Percentiles rank a stretch among this genome's conserved stretches.
phyloP scores from a whole-genome alignment of 2,888 invertebrate genomes.

The Heliconius cydno region DNA sequence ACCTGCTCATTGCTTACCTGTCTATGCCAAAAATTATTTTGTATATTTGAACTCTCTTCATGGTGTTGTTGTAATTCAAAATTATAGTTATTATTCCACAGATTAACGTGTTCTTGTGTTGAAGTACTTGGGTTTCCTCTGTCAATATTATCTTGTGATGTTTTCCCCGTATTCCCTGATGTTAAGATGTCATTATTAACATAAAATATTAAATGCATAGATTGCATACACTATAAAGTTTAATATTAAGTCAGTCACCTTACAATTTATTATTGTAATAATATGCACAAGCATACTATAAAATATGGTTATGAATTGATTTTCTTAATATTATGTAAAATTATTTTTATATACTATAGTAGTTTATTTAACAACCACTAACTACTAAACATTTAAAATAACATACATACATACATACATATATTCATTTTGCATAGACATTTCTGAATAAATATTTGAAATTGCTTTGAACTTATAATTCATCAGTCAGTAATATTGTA shows the following conservation, averaged over 20 bases:
- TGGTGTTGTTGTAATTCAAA: neutral
- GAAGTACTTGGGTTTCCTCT: conserved; percentile 40
- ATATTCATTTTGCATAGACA: neutral
- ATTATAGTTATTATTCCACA: conserved; percentile 29
- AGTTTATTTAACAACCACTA: neutral
- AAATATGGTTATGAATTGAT: neutral
- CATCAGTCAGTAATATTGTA: neutral
- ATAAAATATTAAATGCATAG: conserved; percentile 1
- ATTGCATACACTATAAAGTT: neutral
- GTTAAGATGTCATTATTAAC: conserved; percentile 31
- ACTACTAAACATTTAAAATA: neutral
- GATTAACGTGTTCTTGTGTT: conserved; percentile 52
- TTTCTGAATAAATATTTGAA: neutral
- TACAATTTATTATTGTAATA: conserved; percentile 1
- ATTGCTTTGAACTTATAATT: neutral
- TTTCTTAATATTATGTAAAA: neutral
- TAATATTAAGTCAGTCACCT: neutral
- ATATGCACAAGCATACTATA: neutral
- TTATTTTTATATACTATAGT: neutral
- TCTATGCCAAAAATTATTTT: conserved; percentile 34
- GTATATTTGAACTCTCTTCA: conserved; percentile 30
- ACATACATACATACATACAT: neutral
- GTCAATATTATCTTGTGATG: conserved; percentile 48
- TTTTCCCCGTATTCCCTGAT: conserved; percentile 26
- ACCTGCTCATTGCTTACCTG: neutral